phyloP scores from a whole-genome alignment of 1,140 invertebrate species.

The Zaprionus gabonicus region DNA sequence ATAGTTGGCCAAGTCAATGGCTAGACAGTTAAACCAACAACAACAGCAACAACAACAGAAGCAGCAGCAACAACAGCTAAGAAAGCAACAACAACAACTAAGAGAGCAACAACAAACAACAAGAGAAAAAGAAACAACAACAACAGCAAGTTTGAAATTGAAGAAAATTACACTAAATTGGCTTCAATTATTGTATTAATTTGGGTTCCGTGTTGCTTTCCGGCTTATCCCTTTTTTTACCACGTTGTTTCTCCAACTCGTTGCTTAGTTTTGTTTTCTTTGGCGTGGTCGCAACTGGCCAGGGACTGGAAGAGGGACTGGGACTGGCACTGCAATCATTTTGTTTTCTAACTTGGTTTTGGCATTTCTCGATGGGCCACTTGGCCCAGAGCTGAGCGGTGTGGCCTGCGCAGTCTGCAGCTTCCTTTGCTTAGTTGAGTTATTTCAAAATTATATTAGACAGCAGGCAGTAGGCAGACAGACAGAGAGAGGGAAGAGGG shows the following conservation, averaged over 20 bases:
- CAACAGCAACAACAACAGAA: slow-evolving; percentile 42
- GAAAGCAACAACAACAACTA: slow-evolving; percentile 17
- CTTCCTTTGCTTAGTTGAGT: slow-evolving; percentile 66
- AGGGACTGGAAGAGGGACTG: not conserved
- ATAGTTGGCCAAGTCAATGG: slow-evolving; percentile 78
- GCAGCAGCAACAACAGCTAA: not conserved
- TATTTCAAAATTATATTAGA: slow-evolving; percentile 80
- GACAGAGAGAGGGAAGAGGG: not conserved
- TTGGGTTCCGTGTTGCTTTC: slow-evolving; percentile 84
- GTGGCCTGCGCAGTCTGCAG: slow-evolving; percentile 10
- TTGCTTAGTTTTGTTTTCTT: slow-evolving; percentile 23
- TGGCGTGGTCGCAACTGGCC: slow-evolving; percentile 38
- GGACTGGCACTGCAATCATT: slow-evolving; percentile 56
- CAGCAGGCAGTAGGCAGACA: slow-evolving; percentile 38
- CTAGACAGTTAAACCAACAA: slow-evolving; percentile 64
- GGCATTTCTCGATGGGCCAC: slow-evolving; percentile 74
- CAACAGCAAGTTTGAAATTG: slow-evolving; percentile 69
- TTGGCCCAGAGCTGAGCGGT: slow-evolving; percentile 29
- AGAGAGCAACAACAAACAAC: not conserved
- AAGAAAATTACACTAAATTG: slow-evolving; percentile 84
- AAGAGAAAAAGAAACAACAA: slow-evolving; percentile 44
- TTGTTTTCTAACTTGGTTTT: slow-evolving; percentile 75
- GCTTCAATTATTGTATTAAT: slow-evolving; percentile 84
- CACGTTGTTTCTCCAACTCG: slow-evolving; percentile 40
- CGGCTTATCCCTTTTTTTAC: slow-evolving; percentile 76